Evolutionary conservation across 1,140 invertebrate genomes (phyloP).

Genomic region (Berghia stephanieae): DNA sequence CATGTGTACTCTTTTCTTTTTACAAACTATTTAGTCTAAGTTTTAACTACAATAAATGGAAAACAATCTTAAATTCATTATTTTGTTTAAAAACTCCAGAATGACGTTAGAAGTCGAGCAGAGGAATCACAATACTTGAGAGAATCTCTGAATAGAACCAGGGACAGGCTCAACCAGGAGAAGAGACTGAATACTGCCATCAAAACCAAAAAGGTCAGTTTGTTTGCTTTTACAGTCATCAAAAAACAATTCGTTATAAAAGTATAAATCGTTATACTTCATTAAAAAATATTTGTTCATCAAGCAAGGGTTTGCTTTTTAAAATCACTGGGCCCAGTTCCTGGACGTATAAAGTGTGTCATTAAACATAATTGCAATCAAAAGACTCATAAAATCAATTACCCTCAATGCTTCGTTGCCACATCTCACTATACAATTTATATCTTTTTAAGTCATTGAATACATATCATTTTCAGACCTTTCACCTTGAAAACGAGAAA

Average conservation of each 20-base stretch:
- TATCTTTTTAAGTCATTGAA: constrained; percentile 5
- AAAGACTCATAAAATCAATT: no score
- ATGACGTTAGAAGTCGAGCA: constrained; percentile 55
- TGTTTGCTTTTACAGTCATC: not conserved
- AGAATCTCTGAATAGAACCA: constrained; percentile 60
- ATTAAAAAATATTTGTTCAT: no score
- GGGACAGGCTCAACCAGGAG: constrained; percentile 62
- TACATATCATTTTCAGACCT: constrained; percentile 62
- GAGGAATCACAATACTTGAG: constrained; percentile 64
- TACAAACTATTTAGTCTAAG: no score
- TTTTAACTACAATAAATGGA: not conserved
- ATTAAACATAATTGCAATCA: no score
- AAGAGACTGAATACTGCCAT: constrained; percentile 65
- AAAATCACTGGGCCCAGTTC: no score
- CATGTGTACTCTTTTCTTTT: no score
- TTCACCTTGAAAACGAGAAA: constrained; percentile 61
- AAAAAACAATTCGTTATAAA: not conserved
- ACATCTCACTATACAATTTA: not conserved
- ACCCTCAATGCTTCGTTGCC: no score
- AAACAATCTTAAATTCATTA: not conserved
- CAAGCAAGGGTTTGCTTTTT: no score
- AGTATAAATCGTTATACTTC: no score
- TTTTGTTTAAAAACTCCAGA: constrained; percentile 44
- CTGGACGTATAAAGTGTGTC: no score
- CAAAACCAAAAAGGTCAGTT: constrained; percentile 63